A percentile compares a stretch with the other conserved stretches of the same genome.
Evolutionary conservation across 64 coral and sea anemone genomes (phyloP).

Genomic region (Montipora foliosa): DNA sequence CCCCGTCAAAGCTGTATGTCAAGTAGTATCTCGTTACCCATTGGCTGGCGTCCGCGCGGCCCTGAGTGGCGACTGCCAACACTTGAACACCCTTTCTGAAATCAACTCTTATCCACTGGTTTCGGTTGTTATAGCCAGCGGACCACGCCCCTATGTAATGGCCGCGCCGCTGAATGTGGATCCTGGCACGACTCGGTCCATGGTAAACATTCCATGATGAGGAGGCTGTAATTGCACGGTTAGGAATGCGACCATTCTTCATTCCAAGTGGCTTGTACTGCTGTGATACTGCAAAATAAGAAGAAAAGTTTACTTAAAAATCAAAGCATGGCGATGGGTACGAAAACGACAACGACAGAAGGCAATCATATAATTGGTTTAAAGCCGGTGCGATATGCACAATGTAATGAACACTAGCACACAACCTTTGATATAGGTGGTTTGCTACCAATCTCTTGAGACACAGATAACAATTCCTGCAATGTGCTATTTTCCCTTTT

Average conservation of each 20-base stretch:
- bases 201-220: constrained; percentile 75
- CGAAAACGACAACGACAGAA: not conserved
- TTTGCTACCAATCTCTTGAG: too few species aligned
- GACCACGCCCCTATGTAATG: constrained; percentile 77
- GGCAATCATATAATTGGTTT: too few species aligned
- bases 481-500: too few species aligned
- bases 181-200: constrained; percentile 70
- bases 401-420: too few species aligned
- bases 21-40: constrained; percentile 90
- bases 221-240: constrained; percentile 65
- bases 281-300: constrained; percentile 36
- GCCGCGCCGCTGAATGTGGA: constrained; percentile 49
- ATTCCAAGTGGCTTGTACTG: constrained; percentile 70
- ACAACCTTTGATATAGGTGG: too few species aligned
- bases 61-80: constrained; percentile 74
- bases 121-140: constrained; percentile 80
- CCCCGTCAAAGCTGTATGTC: constrained; percentile 82
- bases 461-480: too few species aligned
- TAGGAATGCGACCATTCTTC: constrained; percentile 77
- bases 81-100: constrained; percentile 69
- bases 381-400: too few species aligned
- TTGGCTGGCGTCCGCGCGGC: constrained; percentile 68
- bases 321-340: not conserved
- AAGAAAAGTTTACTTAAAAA: constrained; percentile 11
- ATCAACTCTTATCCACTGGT: constrained; percentile 83